Percentiles rank a stretch among this genome's conserved stretches.
These are phyloP conservation scores for Protonibea diacanthus DNA, from an alignment of 2,797 vertebrate genomes.

Conservation along the genomic window DNA sequence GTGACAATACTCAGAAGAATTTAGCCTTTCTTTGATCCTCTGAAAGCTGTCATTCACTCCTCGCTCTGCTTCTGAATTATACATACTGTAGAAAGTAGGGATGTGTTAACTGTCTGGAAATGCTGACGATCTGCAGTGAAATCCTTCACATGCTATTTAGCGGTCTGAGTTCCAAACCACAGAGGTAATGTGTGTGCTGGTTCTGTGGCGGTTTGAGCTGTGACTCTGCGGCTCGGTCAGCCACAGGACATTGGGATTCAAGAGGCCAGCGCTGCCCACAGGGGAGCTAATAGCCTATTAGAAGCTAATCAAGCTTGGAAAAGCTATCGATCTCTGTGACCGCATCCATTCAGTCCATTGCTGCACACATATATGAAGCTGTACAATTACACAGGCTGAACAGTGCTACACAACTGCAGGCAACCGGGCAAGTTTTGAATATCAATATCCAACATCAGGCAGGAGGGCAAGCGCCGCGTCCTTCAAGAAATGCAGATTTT, in stretches of 20 bases:
- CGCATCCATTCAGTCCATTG: conserved; percentile 11
- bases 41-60: conserved; percentile 64
- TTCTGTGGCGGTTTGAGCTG: not conserved
- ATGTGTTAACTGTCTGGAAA: conserved; percentile 34
- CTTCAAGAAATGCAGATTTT: not conserved
- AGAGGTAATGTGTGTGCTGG: not conserved
- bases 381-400: conserved; percentile 10
- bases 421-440: not conserved
- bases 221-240: not conserved
- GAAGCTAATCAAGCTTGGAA: conserved; percentile 75
- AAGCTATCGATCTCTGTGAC: conserved; percentile 68
- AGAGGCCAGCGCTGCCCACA: conserved; percentile 34
- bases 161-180: not conserved
- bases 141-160: conserved; percentile 18
- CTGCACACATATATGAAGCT: conserved; percentile 21
- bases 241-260: conserved; percentile 69
- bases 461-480: not conserved
- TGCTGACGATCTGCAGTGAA: conserved; percentile 32
- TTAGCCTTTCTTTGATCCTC: conserved; percentile 56
- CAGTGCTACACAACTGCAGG: not conserved
- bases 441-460: not conserved
- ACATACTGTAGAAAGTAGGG: conserved; percentile 42
- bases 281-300: conserved; percentile 71
- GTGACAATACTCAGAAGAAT: conserved; percentile 29
- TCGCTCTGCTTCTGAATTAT: conserved; percentile 53